Evolutionary conservation across 2,797 vertebrate genomes (phyloP), one percentile per base, ranked within the genome.

Genomic region (Pseudochromis fuscus): DNA sequence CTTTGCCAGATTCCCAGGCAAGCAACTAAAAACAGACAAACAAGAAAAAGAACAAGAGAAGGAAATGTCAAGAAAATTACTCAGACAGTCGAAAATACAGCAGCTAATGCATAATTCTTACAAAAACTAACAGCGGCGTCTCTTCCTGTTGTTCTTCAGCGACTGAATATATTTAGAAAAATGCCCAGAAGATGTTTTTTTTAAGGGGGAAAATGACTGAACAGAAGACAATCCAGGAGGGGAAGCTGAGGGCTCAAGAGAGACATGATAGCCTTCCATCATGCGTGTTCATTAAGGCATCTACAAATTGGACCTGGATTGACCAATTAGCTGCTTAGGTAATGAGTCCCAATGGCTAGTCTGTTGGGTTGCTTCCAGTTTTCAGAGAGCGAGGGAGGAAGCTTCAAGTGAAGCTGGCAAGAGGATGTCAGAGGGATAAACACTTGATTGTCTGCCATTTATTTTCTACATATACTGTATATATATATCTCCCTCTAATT

Each of bases 1-100:
- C 95, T 23, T 86, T 95, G 24, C 93, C 92, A 0, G 95, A 96
- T 84, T 97, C 96, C 98, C 98, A 99, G 49, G 96, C 96, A 5
- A 98, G 95, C 71, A 99, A 89, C 98, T 99, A 66, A 51, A 55
- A n/a, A 8, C 8, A 12, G 31, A 12, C 12, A 60, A 28, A 61
- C 5, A 19, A 40, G 35, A 3, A 30, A 13, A 6, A 9, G 27
- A 44, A 4, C 3, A n/a, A 42, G 24, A 38, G 21, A 44, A 44
- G 33, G 23, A 37, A 23, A 8, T 11, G 3, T 5, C 1, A 56
- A 45, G 12, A 49, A 69, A 80, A 70, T 46, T 24, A 79, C 3
- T 19, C 49, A 65, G 24, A 67, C 11, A 30, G 28, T 13, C 4
- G 11, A 52, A 65, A 68, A 77, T 45, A 72, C 49, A 69, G 65